Evolutionary conservation across 2,888 invertebrate species (phyloP), one percentile per base, ranked within the genome.

Genomic region (Machimus rusticus): DNA sequence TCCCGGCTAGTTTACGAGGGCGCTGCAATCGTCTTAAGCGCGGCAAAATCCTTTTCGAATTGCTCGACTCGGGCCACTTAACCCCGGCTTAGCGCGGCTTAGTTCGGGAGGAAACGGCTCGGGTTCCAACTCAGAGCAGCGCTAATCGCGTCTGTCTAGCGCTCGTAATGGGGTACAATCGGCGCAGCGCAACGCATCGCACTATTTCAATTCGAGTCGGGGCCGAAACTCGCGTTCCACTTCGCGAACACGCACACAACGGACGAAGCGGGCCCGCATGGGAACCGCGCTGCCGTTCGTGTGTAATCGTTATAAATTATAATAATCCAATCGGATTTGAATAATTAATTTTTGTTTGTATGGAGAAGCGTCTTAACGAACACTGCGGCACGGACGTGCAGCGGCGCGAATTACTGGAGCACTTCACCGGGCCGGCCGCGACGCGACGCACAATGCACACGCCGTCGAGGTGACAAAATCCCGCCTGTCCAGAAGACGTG

Each of bases 321-420:
- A 91, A 92, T 92, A 93, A 93, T 92, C 93, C 92, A 92, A 92
- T 92, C 92, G 93, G 93, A 93, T 93, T 93, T 92, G 91, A 93
- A 93, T 93, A 93, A 93, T 93, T 93, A 92, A 93, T 93, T 90
- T 78, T 46, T 57, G 79, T 87, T 87, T 79, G 87, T 87, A 79
- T 79, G 66, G 23, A 66, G 39, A 79, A 78, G 31, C 57, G 57
- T 86, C 78, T 79, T 66, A 57, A 86, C 78, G 78, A 66, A 78
- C 78, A 86, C 78, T 37, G 14, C 39, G 28, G 31, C 66, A 86
- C 78, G 78, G 8, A 86, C 76, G 28, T 23, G 66, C 77, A 37
- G 31, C 46, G 51, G n/a, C 79, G 79, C 79, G 79, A 79, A 79
- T 51, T 51, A 51, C 51, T 79, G 79, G 79, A 79, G 78, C 78